These are phyloP conservation scores for Apodemia zela DNA, from an alignment of 2,888 invertebrate genomes.

Conservation along the genomic window DNA sequence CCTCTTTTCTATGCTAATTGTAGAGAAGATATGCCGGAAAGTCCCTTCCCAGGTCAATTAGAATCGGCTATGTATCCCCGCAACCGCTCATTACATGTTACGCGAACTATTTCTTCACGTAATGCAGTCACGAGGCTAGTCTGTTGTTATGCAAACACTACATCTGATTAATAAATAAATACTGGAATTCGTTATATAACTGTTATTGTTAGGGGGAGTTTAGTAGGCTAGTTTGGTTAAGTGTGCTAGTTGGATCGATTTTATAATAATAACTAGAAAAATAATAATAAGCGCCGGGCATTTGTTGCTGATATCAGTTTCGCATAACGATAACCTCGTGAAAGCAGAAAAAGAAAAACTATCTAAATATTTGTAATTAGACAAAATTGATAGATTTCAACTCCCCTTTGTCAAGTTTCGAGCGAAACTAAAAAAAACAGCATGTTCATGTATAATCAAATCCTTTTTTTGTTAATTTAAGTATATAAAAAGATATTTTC, in stretches of 20 bases:
- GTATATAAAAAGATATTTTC: too few species aligned
- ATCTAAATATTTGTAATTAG: too few species aligned
- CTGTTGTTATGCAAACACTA: neutral
- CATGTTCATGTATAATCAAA: too few species aligned
- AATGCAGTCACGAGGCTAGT: conserved; percentile 6
- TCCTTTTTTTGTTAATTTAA: too few species aligned
- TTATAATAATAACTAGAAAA: too few species aligned
- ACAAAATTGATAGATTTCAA: too few species aligned
- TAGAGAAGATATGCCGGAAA: conserved; percentile 1
- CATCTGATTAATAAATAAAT: neutral
- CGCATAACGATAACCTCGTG: too few species aligned
- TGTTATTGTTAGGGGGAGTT: neutral
- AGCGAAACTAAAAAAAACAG: too few species aligned
- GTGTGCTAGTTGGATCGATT: neutral
- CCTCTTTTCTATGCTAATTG: neutral
- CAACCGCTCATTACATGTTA: conserved; percentile 3
- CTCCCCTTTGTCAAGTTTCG: too few species aligned
- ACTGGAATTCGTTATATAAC: neutral
- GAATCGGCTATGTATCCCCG: neutral
- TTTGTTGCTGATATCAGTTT: too few species aligned
- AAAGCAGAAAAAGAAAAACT: too few species aligned
- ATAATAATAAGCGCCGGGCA: too few species aligned
- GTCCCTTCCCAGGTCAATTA: neutral
- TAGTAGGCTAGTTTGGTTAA: neutral
- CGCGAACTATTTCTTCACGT: conserved; percentile 9